Evolutionary conservation across 2,888 invertebrate genomes (phyloP), one percentile per base, ranked within the genome.

Genomic region (Trachelus stipa): DNA sequence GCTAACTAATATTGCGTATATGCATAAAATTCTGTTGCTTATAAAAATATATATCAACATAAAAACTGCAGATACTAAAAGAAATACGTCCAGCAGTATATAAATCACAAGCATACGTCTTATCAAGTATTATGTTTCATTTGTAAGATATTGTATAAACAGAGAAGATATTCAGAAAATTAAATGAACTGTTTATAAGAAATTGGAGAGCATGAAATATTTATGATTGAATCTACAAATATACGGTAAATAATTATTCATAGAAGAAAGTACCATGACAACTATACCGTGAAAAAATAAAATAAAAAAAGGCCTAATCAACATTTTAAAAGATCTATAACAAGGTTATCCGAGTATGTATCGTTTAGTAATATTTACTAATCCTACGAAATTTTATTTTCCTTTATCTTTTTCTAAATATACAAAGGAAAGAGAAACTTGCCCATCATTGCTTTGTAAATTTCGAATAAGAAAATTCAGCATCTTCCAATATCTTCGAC

Each of bases 401-500:
- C 1, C 1, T 12, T 12, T 40, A 6, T 40, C 15, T 56, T 56
- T 56, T 56, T 56, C 56, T 56, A 9, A 56, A 56, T 56, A 56
- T 56, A 56, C 2, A 15, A 40, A 15, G 15, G 56, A 56, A 56
- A 56, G 56, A 56, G 23, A 56, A 23, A 75, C 77, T 77, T 71
- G 75, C 77, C 77, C 74, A 69, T 75, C 75, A 69, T 77, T 75
- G 75, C 33, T 71, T 69, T 77, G 69, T 74, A 77, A 40, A 74
- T 77, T 77, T 68, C 77, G 75, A 69, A 77, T 77, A 30, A 77
- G 56, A 56, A 75, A 77, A 69, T 77, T 77, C 30, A 77, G 40
- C 77, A 77, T 77, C 69, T 74, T 77, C 73, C n/a, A 69, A 73
- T 56, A 68, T 37, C 56, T 34, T 73, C 69, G 35, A 68, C 23